Evolutionary conservation across 2,113 vertebrate species (phyloP).

Genomic region (Bos taurus): ARS-UCD2.0 NC_037339.1:73868001-73868500

Average conservation of each 20-base stretch:
- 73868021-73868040: background rate
- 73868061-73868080: background rate
- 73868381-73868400: no score
- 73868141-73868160: background rate
- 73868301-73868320: background rate
- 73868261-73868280: background rate
- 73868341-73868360: background rate
- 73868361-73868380: background rate
- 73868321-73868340: background rate
- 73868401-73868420: background rate
- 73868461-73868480: background rate
- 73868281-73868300: background rate
- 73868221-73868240: background rate
- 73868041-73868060: background rate
- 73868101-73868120: background rate
- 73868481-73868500: background rate
- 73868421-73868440: background rate
- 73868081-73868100: background rate
- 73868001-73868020: background rate
- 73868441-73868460: background rate
- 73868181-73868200: background rate
- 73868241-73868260: background rate
- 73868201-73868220: background rate
- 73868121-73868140: background rate
- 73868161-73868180: background rate